Evolutionary conservation across 2,113 vertebrate genomes (phyloP).

Genomic region (Craseonycteris thonglongyai): DNA sequence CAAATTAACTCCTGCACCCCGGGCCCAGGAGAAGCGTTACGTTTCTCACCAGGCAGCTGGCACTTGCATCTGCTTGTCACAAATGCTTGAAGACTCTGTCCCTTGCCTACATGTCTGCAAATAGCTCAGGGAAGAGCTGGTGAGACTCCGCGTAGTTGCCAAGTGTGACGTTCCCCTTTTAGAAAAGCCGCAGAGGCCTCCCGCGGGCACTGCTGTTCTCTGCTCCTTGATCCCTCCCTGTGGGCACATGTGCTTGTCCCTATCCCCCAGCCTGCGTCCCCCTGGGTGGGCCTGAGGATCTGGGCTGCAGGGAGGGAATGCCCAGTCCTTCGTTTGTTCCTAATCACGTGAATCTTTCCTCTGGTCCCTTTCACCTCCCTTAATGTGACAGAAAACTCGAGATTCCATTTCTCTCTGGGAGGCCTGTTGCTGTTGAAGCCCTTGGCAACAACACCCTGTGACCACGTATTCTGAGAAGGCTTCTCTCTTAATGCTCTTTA

Average conservation of each 20-base stretch:
- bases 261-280: neutral
- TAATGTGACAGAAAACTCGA: neutral
- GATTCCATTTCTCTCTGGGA: neutral
- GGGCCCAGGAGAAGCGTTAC: neutral
- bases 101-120: constrained; percentile 36
- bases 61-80: constrained; percentile 54
- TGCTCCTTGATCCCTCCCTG: neutral
- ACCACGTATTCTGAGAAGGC: neutral
- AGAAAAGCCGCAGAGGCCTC: neutral
- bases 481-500: neutral
- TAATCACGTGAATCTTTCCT: neutral
- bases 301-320: neutral
- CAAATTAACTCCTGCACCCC: neutral
- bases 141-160: constrained; percentile 34
- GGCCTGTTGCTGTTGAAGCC: neutral
- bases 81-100: constrained; percentile 59
- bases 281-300: neutral
- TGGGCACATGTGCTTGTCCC: neutral
- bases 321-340: neutral
- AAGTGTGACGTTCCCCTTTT: neutral
- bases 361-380: neutral
- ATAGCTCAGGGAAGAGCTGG: constrained; percentile 10
- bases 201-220: neutral
- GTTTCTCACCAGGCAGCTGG: neutral
- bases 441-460: neutral